These are phyloP conservation scores for Salvelinus namaycush DNA, from an alignment of 2,113 vertebrate species.

Conservation along the genomic window DNA sequence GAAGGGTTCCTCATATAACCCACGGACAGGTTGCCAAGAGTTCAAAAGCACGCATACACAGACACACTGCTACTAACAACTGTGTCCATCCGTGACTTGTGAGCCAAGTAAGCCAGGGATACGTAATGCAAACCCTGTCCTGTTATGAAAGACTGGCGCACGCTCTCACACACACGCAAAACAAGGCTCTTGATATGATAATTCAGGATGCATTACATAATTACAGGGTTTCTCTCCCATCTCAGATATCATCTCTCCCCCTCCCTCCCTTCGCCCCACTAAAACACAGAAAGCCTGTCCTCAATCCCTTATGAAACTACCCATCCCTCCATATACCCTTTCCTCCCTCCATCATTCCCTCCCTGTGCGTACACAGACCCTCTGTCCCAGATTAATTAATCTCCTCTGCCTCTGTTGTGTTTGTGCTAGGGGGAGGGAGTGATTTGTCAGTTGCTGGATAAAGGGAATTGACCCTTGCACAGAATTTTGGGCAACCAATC, in stretches of 20 bases:
- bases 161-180: neutral
- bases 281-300: conserved; percentile 29
- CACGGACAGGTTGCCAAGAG: too few species aligned
- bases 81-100: too few species aligned
- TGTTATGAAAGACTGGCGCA: neutral
- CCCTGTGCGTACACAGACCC: neutral
- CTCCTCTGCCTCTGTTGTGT: conserved; percentile 7
- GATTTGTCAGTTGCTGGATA: conserved; percentile 8
- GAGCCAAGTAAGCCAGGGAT: too few species aligned
- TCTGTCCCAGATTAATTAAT: conserved; percentile 60
- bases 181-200: neutral
- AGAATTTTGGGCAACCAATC: too few species aligned
- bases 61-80: too few species aligned
- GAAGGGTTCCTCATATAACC: too few species aligned
- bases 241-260: neutral
- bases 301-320: conserved; percentile 27
- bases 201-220: conserved; percentile 10
- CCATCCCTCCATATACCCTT: neutral
- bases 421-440: neutral
- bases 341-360: neutral
- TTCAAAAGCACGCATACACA: too few species aligned
- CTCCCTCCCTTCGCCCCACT: neutral
- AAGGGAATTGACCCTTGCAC: neutral
- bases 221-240: conserved; percentile 20
- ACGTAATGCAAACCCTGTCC: too few species aligned